Evolutionary conservation across 2,888 invertebrate species (phyloP).

Genomic region (Hydrotaea diabolus): DNA sequence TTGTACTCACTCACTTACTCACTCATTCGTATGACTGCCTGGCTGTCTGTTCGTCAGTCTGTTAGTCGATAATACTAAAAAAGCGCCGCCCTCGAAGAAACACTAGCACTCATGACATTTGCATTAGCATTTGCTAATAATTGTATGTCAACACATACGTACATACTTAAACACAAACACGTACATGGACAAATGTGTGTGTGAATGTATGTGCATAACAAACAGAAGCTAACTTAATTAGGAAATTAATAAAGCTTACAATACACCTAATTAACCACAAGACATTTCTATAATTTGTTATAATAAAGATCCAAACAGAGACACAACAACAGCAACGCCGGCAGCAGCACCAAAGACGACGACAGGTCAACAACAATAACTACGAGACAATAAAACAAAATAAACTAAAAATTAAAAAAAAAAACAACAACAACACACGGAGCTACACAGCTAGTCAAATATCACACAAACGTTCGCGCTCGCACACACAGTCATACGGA

Average conservation of each 20-base stretch:
- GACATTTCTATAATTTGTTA: slow-evolving; percentile 68
- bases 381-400: not conserved
- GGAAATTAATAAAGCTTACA: slow-evolving; percentile 71
- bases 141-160: slow-evolving; percentile 19
- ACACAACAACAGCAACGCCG: slow-evolving; percentile 48
- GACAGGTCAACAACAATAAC: not conserved
- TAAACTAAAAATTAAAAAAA: slow-evolving; percentile 1
- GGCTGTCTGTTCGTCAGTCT: not conserved
- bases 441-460: slow-evolving; percentile 2
- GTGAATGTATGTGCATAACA: slow-evolving; percentile 31
- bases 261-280: slow-evolving; percentile 74
- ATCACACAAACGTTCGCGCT: not conserved
- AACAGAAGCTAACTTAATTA: slow-evolving; percentile 75
- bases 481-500: not conserved
- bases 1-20: not conserved
- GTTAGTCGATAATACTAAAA: slow-evolving; percentile 46
- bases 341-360: slow-evolving; percentile 41
- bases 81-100: slow-evolving; percentile 49
- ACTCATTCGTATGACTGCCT: not conserved
- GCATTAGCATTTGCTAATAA: slow-evolving; percentile 57
- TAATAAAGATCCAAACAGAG: slow-evolving; percentile 46
- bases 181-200: not conserved
- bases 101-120: slow-evolving; percentile 58
- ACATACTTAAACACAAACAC: too few species aligned
- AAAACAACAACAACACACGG: not conserved